A percentile compares a stretch with the other conserved stretches of the same genome.
These are phyloP conservation scores for Drosophila ficusphila DNA, from an alignment of 1,140 invertebrate genomes.

Conservation along the genomic window DNA sequence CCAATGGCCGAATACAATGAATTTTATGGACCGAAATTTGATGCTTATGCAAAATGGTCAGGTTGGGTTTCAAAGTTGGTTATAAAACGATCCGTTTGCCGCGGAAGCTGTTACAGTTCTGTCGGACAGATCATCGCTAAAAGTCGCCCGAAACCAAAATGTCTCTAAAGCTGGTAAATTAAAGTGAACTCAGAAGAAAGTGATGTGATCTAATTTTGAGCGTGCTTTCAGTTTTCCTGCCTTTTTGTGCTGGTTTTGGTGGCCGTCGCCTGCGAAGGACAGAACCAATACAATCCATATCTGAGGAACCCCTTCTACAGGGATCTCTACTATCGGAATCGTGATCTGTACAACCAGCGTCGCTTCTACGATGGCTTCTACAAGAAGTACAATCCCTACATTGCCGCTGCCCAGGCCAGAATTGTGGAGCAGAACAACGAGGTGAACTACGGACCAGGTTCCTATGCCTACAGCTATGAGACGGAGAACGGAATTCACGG, in stretches of 20 bases:
- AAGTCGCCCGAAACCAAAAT: constrained; percentile 34
- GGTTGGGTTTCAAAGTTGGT: constrained; percentile 25
- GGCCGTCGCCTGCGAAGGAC: constrained; percentile 49
- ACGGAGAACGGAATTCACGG: constrained; percentile 86
- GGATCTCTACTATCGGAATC: constrained; percentile 72
- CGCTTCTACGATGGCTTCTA: constrained; percentile 75
- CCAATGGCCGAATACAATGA: constrained; percentile 46
- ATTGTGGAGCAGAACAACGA: constrained; percentile 57
- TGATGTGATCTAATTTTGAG: constrained; percentile 12
- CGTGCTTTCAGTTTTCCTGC: constrained; percentile 44
- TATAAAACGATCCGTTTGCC: constrained; percentile 58
- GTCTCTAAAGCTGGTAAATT: constrained; percentile 68
- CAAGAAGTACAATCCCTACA: constrained; percentile 74
- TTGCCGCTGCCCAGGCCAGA: constrained; percentile 60
- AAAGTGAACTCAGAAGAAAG: not conserved
- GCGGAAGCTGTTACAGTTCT: constrained; percentile 63
- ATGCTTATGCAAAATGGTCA: constrained; percentile 46
- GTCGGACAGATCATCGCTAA: constrained; percentile 47
- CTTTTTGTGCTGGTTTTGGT: constrained; percentile 43
- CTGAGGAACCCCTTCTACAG: constrained; percentile 59
- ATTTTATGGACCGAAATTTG: constrained; percentile 58
- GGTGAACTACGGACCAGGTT: constrained; percentile 50
- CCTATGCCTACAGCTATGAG: constrained; percentile 78
- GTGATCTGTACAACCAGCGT: constrained; percentile 70
- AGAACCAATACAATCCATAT: constrained; percentile 63